These are phyloP conservation scores for Smutsia temminckii DNA, from an alignment of 2,797 vertebrate species.

Conservation along the genomic window DNA sequence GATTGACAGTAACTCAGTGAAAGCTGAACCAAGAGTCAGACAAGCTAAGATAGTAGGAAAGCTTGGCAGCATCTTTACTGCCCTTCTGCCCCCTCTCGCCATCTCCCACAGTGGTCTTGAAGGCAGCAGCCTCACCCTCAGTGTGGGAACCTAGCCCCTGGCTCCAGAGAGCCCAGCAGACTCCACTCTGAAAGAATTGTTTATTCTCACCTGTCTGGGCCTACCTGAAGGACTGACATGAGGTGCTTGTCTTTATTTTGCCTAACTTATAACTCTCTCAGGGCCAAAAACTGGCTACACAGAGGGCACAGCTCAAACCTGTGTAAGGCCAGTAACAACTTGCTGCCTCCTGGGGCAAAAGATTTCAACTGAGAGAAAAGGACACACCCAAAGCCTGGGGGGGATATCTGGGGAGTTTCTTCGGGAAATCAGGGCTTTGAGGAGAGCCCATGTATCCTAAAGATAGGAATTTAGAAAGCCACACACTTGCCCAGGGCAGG, in stretches of 20 bases:
- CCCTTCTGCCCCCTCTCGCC: not conserved
- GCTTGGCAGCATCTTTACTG: not conserved
- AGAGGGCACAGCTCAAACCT: not conserved
- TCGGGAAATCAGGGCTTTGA: not conserved
- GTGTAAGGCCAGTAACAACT: not conserved
- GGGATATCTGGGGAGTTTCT: not conserved
- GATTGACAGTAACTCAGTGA: not conserved
- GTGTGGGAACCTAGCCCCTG: not conserved
- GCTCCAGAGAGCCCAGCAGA: not conserved
- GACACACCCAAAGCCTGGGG: not conserved
- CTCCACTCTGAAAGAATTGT: not conserved
- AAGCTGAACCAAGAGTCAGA: not conserved
- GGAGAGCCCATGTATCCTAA: not conserved
- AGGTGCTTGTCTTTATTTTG: not conserved
- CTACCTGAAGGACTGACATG: not conserved
- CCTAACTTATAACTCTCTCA: not conserved
- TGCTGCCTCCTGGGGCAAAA: not conserved
- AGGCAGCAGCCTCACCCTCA: not conserved
- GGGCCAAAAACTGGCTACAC: not conserved
- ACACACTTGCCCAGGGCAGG: not conserved
- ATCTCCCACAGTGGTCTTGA: not conserved
- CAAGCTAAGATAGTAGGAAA: not conserved
- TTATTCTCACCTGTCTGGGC: not conserved
- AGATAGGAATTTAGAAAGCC: constrained; percentile 1
- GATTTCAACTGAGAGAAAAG: not conserved